These are phyloP conservation scores for Dryobota labecula DNA, from an alignment of 2,888 invertebrate genomes.

Conservation along the genomic window DNA sequence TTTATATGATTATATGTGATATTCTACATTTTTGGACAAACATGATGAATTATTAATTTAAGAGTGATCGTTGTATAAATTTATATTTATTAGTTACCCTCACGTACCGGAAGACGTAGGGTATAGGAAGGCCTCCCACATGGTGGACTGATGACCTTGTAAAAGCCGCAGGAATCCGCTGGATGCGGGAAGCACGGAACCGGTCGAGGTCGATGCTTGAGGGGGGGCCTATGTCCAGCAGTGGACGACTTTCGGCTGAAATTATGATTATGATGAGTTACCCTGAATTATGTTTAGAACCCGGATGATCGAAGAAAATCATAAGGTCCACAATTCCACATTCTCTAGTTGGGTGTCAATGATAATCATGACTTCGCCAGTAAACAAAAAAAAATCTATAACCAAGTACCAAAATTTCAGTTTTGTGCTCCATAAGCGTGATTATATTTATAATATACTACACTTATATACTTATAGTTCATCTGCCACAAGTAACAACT, in stretches of 20 bases:
- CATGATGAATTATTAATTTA: conserved; percentile 27
- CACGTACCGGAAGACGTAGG: too few relatives aligned
- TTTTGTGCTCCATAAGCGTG: not conserved
- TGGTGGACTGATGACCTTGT: too few relatives aligned
- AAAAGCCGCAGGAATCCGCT: too few relatives aligned
- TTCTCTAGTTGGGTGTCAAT: not conserved
- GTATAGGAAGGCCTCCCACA: too few relatives aligned
- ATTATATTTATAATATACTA: too few relatives aligned
- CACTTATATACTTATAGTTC: too few relatives aligned
- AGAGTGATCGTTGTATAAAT: conserved; percentile 6
- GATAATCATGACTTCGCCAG: not conserved
- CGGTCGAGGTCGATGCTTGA: too few relatives aligned
- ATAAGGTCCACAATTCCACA: not conserved
- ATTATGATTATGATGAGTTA: too few relatives aligned
- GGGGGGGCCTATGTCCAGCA: too few relatives aligned
- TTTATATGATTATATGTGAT: too few relatives aligned
- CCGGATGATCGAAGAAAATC: not conserved
- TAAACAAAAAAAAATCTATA: not conserved
- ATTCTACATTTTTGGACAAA: conserved; percentile 18
- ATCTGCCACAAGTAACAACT: not conserved
- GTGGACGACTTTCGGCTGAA: too few relatives aligned
- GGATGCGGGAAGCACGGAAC: too few relatives aligned
- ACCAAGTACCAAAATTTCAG: not conserved
- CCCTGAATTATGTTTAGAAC: not conserved
- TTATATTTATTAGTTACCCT: not conserved